Percentiles rank a stretch among this genome's conserved stretches.
Evolutionary conservation across 2,113 vertebrate genomes (phyloP).

Genomic region (Gymnobelideus leadbeateri): DNA sequence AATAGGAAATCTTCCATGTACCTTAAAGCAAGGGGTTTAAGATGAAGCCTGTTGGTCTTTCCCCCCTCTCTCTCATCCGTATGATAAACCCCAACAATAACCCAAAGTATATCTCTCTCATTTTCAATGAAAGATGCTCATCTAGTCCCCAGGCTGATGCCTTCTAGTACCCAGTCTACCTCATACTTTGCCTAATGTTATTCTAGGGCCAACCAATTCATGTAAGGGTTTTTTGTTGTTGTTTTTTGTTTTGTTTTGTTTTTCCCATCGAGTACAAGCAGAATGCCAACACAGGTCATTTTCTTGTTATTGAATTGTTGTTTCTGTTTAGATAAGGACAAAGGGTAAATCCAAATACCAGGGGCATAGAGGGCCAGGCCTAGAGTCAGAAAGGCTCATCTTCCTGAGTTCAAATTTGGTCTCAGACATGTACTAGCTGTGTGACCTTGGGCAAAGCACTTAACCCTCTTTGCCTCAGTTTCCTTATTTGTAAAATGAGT

Average conservation of each 20-base stretch:
- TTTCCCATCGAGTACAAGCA: neutral
- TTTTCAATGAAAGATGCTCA: conserved; percentile 29
- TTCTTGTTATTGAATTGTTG: neutral
- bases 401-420: too few relatives aligned
- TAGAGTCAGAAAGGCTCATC: too few relatives aligned
- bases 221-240: too few relatives aligned
- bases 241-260: neutral
- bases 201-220: neutral
- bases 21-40: neutral
- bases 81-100: conserved; percentile 12
- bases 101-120: conserved; percentile 32
- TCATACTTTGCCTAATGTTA: neutral
- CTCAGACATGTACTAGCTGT: too few relatives aligned
- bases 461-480: too few relatives aligned
- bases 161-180: neutral
- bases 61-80: neutral
- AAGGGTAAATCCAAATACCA: too few relatives aligned
- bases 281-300: neutral
- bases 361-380: too few relatives aligned
- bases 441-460: too few relatives aligned
- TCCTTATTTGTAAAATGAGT: too few relatives aligned
- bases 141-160: neutral
- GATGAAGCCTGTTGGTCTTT: conserved; percentile 41
- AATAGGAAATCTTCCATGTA: neutral
- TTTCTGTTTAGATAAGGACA: neutral